Evolutionary conservation across 2,113 vertebrate genomes (phyloP), one percentile per base, ranked within the genome.

Genomic region (Triplophysa dalaica): DNA sequence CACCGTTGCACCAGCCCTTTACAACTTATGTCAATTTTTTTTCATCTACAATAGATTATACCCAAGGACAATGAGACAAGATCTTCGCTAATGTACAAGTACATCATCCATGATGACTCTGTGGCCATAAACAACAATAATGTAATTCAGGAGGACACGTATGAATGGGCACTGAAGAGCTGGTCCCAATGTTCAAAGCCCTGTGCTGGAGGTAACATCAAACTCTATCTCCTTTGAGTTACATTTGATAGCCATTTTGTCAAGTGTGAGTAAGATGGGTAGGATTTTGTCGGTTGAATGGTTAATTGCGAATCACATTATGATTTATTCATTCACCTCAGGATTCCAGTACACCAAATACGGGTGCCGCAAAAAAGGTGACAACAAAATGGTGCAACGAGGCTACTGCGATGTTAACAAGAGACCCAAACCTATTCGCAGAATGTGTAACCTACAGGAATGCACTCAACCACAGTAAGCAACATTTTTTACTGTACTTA

Each of bases 321-420:
- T 21, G 50, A 41, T 45, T 4, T 54, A 61, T 45, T 1, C 48
- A 2, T n/a, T n/a, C 54, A 1, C 16, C 16, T 10, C 79, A 99
- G 98, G 98, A 69, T 98, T 94, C 79, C 98, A 99, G 80, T 97
- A 95, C 84, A 98, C 97, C 67, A 99, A 98, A 70, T 99, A 99
- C 0, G 97, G 97, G 2, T 99, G 98, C 83, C 93, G 97, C 17
- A 94, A 98, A 88, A 98, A 96, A 82, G 96, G 95, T 0, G 96
- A 98, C 85, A 97, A 90, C 80, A 98, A 97, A 88, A 98, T 98
- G 96, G 93, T 97, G 58, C 95, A 98, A 58, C 94, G 94, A 33
- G 94, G 93, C 70, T 96, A 96, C 91, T 99, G 98, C 62, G 97
- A 98, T 24, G 89, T 92, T 84, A 93, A 85, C 87, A 98, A 95